Base-by-base conservation (phyloP, 2,797 vertebrate species). In the Borostomias antarcticus region DNA sequence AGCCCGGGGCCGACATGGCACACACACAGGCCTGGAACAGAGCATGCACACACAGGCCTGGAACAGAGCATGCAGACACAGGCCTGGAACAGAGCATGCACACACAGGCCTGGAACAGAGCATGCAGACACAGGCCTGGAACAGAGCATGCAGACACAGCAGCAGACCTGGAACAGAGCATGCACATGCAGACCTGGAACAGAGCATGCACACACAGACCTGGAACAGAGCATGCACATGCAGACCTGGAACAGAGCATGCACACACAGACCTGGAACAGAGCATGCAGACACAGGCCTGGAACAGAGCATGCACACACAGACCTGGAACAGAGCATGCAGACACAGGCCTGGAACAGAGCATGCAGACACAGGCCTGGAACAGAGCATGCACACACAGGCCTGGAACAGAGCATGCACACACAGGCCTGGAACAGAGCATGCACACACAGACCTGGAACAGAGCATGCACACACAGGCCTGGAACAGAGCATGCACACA, bases 1-100 rank as follows among this genome's bases (percentile, higher is more conserved):
- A 71, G 48, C 17, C 73, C 72, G 37, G 29, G 21, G 64, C n/a
- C n/a, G n/a, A n/a, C n/a, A n/a, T n/a, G n/a, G n/a, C n/a, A n/a
- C n/a, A n/a, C n/a, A n/a, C n/a, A n/a, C 29, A 64, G 70, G 59
- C 0, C 1, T 68, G 50, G 26, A 26, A 64, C 58, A 10, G 69
- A 21, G 15, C 60, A 17, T 56, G 66, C 19, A 77, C 78, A 82
- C 62, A 53, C 43, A 75, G 11, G 64, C n/a, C n/a, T n/a, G n/a
- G n/a, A n/a, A n/a, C n/a, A n/a, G n/a, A n/a, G n/a, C n/a, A n/a
- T n/a, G n/a, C n/a, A n/a, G n/a, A n/a, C n/a, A n/a, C 29, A 64
- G 70, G 59, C 0, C 1, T 68, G 50, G 26, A 26, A 64, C 58
- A 10, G 69, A 21, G 15, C 60, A 17, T 56, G 66, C 19, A 77